Base-by-base conservation (phyloP, 1,140 invertebrate genomes). In the Chrysoperla carnea region DNA sequence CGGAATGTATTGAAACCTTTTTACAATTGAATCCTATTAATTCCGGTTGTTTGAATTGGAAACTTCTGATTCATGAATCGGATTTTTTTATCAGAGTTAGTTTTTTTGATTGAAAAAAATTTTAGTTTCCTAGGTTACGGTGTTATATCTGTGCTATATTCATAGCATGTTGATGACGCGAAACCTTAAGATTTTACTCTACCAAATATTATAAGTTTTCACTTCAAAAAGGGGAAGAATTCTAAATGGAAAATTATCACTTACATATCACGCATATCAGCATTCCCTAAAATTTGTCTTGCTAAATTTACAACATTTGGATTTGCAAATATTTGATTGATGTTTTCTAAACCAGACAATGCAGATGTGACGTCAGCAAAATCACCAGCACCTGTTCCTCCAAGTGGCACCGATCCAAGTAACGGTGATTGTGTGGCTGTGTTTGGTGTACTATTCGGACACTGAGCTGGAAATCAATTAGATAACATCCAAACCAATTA, bases 271-370 rank as follows among this genome's bases (percentile, higher is more conserved):
- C 81, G 75, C 72, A 88, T 81, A 31, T 67, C 70, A 1, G 82
- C 83, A 61, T 88, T 77, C 6, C 72, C 66, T 37, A 89, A 62
- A 71, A 89, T 78, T 54, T 82, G 76, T 29, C 73, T 72, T 1
- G 84, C 84, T 70, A 87, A 82, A 46, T 75, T 81, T 50, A 85
- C 68, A 9, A 89, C 56, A 9, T 72, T 68, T 4, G 83, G 82
- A 61, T 87, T 86, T 46, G 70, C 76, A 13, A 88, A 62, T 6
- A 87, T 54, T 1, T 67, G 62, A 29, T 66, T 67, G 1, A 82
- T 52, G 55, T 81, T 23, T 23, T 23, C 17, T 23, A 23, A 23
- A 5, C 17, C 17, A 5, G 17, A 23, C 5, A 23, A 23, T 23
- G 17, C 17, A 23, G 17, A 23, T 23, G 17, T 23, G 17, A 23